Evolutionary conservation across 1,140 invertebrate genomes (phyloP).

Genomic region (Limonius californicus): DNA sequence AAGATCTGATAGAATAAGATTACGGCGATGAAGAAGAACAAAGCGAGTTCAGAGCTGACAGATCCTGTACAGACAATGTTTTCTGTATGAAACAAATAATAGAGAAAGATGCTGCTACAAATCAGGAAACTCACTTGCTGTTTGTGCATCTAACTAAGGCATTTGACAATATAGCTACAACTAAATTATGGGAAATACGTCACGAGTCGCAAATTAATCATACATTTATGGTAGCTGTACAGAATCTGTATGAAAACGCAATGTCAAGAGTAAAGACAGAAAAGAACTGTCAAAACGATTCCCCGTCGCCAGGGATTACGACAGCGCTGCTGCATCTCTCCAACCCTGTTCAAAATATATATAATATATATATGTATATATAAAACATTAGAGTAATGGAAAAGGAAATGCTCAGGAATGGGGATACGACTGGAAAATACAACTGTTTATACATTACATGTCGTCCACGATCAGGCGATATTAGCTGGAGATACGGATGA

Average conservation of each 20-base stretch:
- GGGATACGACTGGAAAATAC: not conserved
- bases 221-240: too few species aligned
- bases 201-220: too few species aligned
- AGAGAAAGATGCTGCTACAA: not conserved
- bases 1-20: not conserved
- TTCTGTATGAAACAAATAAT: slow-evolving; percentile 13
- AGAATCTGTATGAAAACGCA: too few species aligned
- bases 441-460: not conserved
- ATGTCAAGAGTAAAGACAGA: too few species aligned
- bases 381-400: not conserved
- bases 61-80: slow-evolving; percentile 16
- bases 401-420: not conserved
- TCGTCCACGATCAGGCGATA: not conserved
- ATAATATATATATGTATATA: too few species aligned
- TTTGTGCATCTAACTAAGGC: too few species aligned
- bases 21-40: not conserved
- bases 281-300: too few species aligned
- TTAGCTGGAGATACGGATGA: slow-evolving; percentile 12
- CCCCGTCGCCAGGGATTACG: too few species aligned
- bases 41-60: slow-evolving; percentile 2
- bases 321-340: too few species aligned
- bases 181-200: too few species aligned
- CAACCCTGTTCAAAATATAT: too few species aligned
- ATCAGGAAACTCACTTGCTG: not conserved
- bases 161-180: too few species aligned